Evolutionary conservation across 2,113 vertebrate species (phyloP).

Genomic region (Nasalis larvatus): DNA sequence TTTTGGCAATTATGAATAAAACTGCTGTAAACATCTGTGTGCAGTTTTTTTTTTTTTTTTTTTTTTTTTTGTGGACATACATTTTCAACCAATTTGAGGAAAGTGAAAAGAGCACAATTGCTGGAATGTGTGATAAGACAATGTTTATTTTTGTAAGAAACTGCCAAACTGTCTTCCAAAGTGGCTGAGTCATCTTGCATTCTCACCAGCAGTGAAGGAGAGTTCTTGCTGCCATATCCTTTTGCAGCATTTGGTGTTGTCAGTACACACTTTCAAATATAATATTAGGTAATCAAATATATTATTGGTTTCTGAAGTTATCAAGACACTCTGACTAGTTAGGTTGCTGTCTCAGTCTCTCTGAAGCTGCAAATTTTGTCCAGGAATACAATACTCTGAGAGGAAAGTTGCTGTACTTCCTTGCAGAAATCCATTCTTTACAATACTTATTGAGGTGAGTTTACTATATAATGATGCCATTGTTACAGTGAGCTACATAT

Average conservation of each 20-base stretch:
- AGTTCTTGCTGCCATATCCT: background rate
- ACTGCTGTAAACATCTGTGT: background rate
- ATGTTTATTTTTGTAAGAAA: background rate
- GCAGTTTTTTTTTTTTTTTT: background rate
- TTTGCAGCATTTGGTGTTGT: background rate
- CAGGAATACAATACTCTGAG: background rate
- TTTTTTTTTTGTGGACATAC: background rate
- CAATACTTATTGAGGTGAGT: background rate
- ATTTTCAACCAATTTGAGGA: background rate
- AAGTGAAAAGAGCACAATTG: background rate
- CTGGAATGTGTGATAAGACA: background rate
- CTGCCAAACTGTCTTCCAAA: background rate
- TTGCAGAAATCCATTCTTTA: background rate
- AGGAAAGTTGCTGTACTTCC: background rate
- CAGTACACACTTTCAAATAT: background rate
- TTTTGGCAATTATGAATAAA: background rate
- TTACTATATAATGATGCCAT: background rate
- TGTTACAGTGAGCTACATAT: background rate
- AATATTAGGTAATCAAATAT: background rate
- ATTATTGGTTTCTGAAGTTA: background rate
- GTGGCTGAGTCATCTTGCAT: background rate
- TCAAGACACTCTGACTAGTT: background rate
- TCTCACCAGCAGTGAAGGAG: background rate
- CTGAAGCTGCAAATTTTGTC: background rate
- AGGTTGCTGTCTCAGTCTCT: background rate